These are phyloP conservation scores for Halocaridina rubra DNA, from an alignment of 2,888 invertebrate genomes.

Conservation along the genomic window DNA sequence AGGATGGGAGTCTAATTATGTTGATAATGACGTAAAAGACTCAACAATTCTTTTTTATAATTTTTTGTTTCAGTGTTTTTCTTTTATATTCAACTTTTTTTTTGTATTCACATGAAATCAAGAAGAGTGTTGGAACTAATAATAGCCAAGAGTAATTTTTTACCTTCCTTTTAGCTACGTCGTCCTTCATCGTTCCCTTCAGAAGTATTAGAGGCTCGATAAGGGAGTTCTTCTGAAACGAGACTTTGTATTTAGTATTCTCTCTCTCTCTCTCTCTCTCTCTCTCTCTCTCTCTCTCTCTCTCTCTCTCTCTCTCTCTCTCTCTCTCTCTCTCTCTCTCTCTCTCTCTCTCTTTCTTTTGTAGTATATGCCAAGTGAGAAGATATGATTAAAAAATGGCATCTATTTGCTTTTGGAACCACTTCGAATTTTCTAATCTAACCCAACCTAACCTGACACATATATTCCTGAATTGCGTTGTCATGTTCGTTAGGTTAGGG, in stretches of 20 bases:
- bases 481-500: too few species aligned
- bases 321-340: neutral
- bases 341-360: neutral
- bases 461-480: too few species aligned
- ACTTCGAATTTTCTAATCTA: too few species aligned
- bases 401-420: too few species aligned
- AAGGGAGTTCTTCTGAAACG: slow-evolving; percentile 52
- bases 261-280: slow-evolving; percentile 2
- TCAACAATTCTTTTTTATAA: too few species aligned
- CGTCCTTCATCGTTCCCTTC: slow-evolving; percentile 60
- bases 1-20: too few species aligned
- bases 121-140: neutral
- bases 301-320: slow-evolving; percentile 3
- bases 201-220: slow-evolving; percentile 60
- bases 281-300: slow-evolving; percentile 16
- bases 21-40: too few species aligned
- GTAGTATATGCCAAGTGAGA: too few species aligned
- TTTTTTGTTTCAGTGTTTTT: too few species aligned
- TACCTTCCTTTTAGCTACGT: slow-evolving; percentile 54
- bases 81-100: too few species aligned
- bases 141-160: neutral
- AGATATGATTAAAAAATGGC: too few species aligned
- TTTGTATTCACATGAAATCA: neutral
- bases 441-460: too few species aligned
- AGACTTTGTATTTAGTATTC: neutral